Evolutionary conservation across 1,140 invertebrate genomes (phyloP), one percentile per base, ranked within the genome.

Genomic region (Ips typographus): DNA sequence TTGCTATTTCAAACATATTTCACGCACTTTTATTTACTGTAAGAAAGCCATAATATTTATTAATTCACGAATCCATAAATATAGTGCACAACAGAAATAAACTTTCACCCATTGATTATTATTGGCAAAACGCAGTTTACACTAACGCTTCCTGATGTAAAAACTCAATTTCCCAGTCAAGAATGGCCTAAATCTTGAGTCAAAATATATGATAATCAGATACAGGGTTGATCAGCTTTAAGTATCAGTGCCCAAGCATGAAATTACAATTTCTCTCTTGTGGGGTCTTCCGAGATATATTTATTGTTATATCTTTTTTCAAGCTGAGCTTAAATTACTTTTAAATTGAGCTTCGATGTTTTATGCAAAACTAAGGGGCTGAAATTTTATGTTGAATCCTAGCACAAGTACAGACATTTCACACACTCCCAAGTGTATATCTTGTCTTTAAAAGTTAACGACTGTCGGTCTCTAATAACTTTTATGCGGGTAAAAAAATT

Each of bases 121-220:
- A 22, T 22, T 22, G 22, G 22, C 22, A 22, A 22, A 22, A 22
- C 22, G 22, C 22, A 22, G 22, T 22, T 22, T 22, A 22, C 22
- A 22, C 22, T 22, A 22, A 22, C 22, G 22, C 22, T 22, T 22
- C 22, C 22, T 22, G 22, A 22, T 22, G 22, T 22, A 22, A 22
- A 22, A 22, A 22, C 22, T 22, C 22, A 22, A 22, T 22, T 22
- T 22, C 22, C 22, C 22, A 22, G 22, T 0, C 22, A 22, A 22
- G 22, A 22, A 22, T 22, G 22, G 22, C 22, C 22, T 22, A 22
- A 22, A 22, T n/a, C 44, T 47, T 47, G 44, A 5, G 65, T 43
- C 37, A 62, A 73, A 73, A 75, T 73, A 75, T 77, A 77, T 70
- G 71, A 71, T 77, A 77, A 77, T 77, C 76, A 77, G 76, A 75